phyloP scores from a whole-genome alignment of 2,888 invertebrate genomes.

The Dromius quadrimaculatus region DNA sequence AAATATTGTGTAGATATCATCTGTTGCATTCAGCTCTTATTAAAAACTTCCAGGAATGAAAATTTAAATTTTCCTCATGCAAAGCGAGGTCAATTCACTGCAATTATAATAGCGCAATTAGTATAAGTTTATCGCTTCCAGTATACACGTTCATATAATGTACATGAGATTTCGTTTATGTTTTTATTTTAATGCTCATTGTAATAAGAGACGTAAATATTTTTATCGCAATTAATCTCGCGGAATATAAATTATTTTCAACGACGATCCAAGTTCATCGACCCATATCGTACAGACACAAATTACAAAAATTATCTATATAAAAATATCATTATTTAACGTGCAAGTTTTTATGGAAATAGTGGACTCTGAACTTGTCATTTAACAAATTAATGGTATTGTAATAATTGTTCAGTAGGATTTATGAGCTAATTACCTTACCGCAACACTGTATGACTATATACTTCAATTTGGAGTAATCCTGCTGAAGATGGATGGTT shows the following conservation, averaged over 20 bases:
- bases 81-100: slow-evolving; percentile 6
- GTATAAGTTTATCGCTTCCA: slow-evolving; percentile 18
- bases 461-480: too few relatives aligned
- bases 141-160: not conserved
- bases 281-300: slow-evolving; percentile 13
- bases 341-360: not conserved
- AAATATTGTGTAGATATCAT: too few relatives aligned
- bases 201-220: slow-evolving; percentile 40
- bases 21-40: too few relatives aligned
- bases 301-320: slow-evolving; percentile 24
- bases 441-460: too few relatives aligned
- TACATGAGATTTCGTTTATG: slow-evolving; percentile 9
- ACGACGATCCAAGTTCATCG: slow-evolving; percentile 37
- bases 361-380: too few relatives aligned
- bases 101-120: slow-evolving; percentile 33
- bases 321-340: slow-evolving; percentile 20
- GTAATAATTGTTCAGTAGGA: too few relatives aligned
- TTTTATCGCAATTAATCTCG: slow-evolving; percentile 43
- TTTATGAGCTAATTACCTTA: too few relatives aligned
- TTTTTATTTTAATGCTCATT: slow-evolving; percentile 40
- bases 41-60: too few relatives aligned
- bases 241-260: slow-evolving; percentile 39
- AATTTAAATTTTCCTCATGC: slow-evolving; percentile 2
- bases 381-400: too few relatives aligned
- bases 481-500: too few relatives aligned